A percentile compares a stretch with the other conserved stretches of the same genome.
Evolutionary conservation across 2,888 invertebrate species (phyloP).

Genomic region (Amphimallon solstitiale): DNA sequence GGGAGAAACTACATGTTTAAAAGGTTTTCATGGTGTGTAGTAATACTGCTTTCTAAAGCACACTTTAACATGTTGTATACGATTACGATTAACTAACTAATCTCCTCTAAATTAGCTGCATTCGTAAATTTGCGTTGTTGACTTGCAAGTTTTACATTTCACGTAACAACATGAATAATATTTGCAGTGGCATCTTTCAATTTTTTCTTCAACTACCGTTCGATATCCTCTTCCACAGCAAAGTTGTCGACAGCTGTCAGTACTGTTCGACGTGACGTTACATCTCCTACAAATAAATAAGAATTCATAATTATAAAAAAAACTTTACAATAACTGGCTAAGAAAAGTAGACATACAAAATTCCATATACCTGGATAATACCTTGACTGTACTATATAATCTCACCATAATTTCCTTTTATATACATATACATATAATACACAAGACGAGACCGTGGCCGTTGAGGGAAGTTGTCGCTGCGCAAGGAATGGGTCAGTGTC

Average conservation of each 20-base stretch:
- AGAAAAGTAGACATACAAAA: too few species aligned
- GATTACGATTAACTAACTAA: background rate
- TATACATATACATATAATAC: too few species aligned
- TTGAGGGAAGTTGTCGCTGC: too few species aligned
- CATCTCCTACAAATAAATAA: constrained; percentile 70
- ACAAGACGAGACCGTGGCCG: too few species aligned
- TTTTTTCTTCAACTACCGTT: constrained; percentile 73
- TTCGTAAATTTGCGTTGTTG: constrained; percentile 75
- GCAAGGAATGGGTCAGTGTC: too few species aligned
- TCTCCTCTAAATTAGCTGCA: constrained; percentile 70
- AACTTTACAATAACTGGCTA: too few species aligned
- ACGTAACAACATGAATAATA: constrained; percentile 91
- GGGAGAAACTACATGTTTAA: too few species aligned
- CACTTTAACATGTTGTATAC: constrained; percentile 5
- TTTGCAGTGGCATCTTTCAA: constrained; percentile 84
- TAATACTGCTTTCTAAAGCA: constrained; percentile 8
- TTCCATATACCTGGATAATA: too few species aligned
- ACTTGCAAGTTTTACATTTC: constrained; percentile 83
- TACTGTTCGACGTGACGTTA: constrained; percentile 73
- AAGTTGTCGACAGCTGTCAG: constrained; percentile 81
- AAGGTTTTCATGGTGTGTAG: too few species aligned
- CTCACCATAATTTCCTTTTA: too few species aligned
- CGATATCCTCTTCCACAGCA: constrained; percentile 86
- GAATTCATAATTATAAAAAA: too few species aligned
- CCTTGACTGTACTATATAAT: too few species aligned